Evolutionary conservation across 2,797 vertebrate species (phyloP).

Genomic region (Odontamblyopus lacepedii): DNA sequence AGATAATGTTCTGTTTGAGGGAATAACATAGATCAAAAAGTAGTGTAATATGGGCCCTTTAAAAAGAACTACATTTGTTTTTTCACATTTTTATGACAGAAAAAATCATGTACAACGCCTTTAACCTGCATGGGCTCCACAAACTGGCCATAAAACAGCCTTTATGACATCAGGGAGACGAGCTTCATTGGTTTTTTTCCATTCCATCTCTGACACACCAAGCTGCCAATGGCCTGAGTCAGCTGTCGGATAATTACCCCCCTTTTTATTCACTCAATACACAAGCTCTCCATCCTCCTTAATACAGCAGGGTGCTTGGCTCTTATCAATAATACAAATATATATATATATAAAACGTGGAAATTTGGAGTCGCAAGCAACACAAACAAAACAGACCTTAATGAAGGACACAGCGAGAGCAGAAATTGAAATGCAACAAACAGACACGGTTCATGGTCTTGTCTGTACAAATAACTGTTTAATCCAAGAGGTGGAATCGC

Average conservation of each 20-base stretch:
- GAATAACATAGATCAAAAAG: too few species aligned
- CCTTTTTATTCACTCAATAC: slow-evolving; percentile 66
- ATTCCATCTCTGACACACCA: slow-evolving; percentile 65
- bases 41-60: too few species aligned
- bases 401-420: not conserved
- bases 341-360: slow-evolving; percentile 36
- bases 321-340: slow-evolving; percentile 42
- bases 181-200: slow-evolving; percentile 74
- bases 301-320: not conserved
- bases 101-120: too few species aligned
- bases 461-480: not conserved
- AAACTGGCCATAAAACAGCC: slow-evolving; percentile 77
- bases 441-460: not conserved
- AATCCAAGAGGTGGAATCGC: not conserved
- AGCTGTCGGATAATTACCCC: slow-evolving; percentile 74
- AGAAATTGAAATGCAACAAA: not conserved
- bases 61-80: too few species aligned
- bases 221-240: slow-evolving; percentile 73
- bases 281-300: slow-evolving; percentile 25
- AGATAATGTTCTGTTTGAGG: too few species aligned
- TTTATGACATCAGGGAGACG: slow-evolving; percentile 75
- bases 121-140: slow-evolving; percentile 77
- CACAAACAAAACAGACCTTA: not conserved
- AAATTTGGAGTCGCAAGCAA: slow-evolving; percentile 19
- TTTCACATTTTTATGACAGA: too few species aligned